These are phyloP conservation scores for Pachydiplax longipennis DNA, from an alignment of 2,888 invertebrate species.

Conservation along the genomic window DNA sequence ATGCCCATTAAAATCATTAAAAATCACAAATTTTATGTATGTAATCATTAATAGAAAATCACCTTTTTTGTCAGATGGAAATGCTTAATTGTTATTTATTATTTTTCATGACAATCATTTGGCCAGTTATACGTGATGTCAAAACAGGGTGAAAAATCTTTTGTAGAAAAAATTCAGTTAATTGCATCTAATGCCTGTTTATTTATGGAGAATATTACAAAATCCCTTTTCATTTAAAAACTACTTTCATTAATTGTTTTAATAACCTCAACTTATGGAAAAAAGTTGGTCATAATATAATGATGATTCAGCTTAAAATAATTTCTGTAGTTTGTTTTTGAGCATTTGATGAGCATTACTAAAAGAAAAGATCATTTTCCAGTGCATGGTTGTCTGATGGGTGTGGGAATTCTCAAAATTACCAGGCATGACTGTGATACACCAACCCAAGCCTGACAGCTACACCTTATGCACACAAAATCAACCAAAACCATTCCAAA, in stretches of 20 bases:
- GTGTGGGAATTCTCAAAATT: neutral
- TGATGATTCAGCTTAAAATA: neutral
- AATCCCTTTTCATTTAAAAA: neutral
- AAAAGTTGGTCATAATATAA: neutral
- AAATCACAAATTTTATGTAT: neutral
- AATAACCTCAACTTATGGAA: neutral
- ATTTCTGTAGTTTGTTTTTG: neutral
- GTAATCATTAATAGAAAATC: neutral
- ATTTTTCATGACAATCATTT: neutral
- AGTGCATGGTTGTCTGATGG: neutral
- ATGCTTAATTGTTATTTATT: neutral
- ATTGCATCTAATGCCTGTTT: neutral
- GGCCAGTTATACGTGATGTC: neutral
- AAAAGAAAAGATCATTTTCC: neutral
- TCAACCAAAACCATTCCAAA: conserved; percentile 11
- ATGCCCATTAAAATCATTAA: neutral
- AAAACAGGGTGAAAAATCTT: neutral
- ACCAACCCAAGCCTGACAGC: neutral
- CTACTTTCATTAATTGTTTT: neutral
- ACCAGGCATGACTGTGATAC: conserved; percentile 26
- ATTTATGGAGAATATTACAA: neutral
- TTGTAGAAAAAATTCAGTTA: neutral
- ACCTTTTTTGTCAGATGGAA: neutral
- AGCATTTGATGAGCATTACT: neutral
- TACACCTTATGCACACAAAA: neutral